Percentiles rank a stretch among this genome's conserved stretches.
Evolutionary conservation across 2,113 vertebrate genomes (phyloP).

Genomic region (Clarias batrachus): DNA sequence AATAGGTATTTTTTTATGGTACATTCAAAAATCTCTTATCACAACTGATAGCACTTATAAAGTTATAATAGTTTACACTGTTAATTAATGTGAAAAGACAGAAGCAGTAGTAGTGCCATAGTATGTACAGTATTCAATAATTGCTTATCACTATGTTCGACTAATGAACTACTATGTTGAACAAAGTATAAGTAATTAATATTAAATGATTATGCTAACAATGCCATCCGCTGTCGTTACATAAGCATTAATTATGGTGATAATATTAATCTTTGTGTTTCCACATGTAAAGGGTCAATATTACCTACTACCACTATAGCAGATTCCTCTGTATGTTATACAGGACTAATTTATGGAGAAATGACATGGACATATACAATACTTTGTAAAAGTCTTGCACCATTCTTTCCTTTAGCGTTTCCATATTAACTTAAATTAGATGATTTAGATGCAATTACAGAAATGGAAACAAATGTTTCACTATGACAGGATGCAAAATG

Average conservation of each 20-base stretch:
- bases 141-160: neutral
- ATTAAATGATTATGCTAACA: neutral
- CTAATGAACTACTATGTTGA: neutral
- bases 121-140: neutral
- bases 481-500: no score
- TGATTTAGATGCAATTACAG: no score
- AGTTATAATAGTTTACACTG: neutral
- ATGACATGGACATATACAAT: neutral
- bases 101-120: neutral
- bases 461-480: no score
- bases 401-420: no score
- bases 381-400: no score
- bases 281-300: neutral
- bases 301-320: neutral
- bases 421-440: no score
- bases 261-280: neutral
- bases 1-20: neutral
- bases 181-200: neutral
- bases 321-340: neutral
- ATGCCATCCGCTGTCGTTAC: neutral
- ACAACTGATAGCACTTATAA: neutral
- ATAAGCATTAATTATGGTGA: neutral
- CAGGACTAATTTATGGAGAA: neutral
- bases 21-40: neutral
- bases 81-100: neutral